Percentiles rank a stretch among this genome's conserved stretches.
Evolutionary conservation across 2,888 invertebrate species (phyloP).

Genomic region (Parnassius glacialis): DNA sequence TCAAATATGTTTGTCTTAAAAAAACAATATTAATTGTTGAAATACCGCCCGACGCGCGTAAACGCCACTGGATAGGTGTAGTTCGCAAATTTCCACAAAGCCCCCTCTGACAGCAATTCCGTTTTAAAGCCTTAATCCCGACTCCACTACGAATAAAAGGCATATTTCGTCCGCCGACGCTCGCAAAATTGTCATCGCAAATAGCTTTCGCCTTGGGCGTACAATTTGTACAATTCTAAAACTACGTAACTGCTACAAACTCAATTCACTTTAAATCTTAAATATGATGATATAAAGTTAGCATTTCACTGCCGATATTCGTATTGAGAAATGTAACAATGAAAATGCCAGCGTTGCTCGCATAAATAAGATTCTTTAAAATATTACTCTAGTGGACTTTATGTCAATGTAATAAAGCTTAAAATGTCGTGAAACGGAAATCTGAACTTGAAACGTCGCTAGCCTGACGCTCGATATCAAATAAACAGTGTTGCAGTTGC

Average conservation of each 20-base stretch:
- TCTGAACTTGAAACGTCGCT: conserved; percentile 80
- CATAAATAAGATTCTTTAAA: conserved; percentile 73
- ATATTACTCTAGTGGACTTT: conserved; percentile 56
- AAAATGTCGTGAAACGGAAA: conserved; percentile 67
- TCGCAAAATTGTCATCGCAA: conserved; percentile 81
- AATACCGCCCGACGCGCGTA: conserved; percentile 32
- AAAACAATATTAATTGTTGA: conserved; percentile 22
- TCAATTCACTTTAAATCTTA: conserved; percentile 39
- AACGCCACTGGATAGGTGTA: conserved; percentile 54
- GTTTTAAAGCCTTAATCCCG: conserved; percentile 79
- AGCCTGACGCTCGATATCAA: conserved; percentile 80
- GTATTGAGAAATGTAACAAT: conserved; percentile 71
- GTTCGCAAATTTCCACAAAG: conserved; percentile 69
- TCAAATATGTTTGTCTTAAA: conserved; percentile 17
- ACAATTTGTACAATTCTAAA: conserved; percentile 38
- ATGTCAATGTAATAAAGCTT: conserved; percentile 60
- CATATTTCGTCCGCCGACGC: conserved; percentile 78
- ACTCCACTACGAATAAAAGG: conserved; percentile 77
- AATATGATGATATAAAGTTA: conserved; percentile 27
- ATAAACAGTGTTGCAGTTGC: conserved; percentile 63
- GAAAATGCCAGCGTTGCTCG: conserved; percentile 78
- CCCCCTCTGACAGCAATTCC: conserved; percentile 73
- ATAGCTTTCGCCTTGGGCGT: conserved; percentile 75
- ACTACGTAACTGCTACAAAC: conserved; percentile 39
- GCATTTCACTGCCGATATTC: conserved; percentile 29